Evolutionary conservation across 2,113 vertebrate genomes (phyloP).

Genomic region (Vanacampus margaritifer): DNA sequence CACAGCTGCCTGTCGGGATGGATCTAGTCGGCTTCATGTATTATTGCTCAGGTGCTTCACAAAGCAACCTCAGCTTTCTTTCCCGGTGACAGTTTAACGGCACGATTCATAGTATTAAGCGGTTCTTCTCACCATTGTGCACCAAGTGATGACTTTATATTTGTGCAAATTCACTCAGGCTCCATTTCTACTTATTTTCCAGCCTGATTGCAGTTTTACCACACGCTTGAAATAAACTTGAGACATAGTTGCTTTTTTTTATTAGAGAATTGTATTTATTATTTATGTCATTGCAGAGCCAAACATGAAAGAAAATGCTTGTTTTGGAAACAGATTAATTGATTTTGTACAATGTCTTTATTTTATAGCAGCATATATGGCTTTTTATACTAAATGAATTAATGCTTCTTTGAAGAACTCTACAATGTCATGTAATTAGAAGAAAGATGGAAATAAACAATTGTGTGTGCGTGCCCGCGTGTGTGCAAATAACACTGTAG

Average conservation of each 20-base stretch:
- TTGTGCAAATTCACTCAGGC: constrained; percentile 19
- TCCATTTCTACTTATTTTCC: constrained; percentile 25
- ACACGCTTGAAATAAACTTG: constrained; percentile 44
- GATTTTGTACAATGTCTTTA: constrained; percentile 69
- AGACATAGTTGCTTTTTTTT: constrained; percentile 74
- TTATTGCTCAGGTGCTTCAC: constrained; percentile 26
- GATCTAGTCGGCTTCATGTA: constrained; percentile 18
- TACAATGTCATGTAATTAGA: constrained; percentile 46
- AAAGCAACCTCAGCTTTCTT: constrained; percentile 25
- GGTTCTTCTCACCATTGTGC: constrained; percentile 21
- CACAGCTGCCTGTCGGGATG: constrained; percentile 4
- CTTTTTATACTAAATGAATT: constrained; percentile 67
- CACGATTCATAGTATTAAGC: constrained; percentile 30
- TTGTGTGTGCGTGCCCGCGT: constrained; percentile 24
- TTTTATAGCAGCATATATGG: constrained; percentile 51
- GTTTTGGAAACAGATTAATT: constrained; percentile 26
- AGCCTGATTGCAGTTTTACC: constrained; percentile 19
- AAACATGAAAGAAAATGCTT: constrained; percentile 15
- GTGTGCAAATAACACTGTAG: constrained; percentile 17
- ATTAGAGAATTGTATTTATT: constrained; percentile 67
- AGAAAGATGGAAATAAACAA: constrained; percentile 36
- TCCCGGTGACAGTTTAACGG: constrained; percentile 3
- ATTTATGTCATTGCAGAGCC: constrained; percentile 59
- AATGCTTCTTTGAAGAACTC: constrained; percentile 10
- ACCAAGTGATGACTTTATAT: constrained; percentile 23